Evolutionary conservation across 2,888 invertebrate species (phyloP), one percentile per base, ranked within the genome.

Genomic region (Drosophila gaucha): DNA sequence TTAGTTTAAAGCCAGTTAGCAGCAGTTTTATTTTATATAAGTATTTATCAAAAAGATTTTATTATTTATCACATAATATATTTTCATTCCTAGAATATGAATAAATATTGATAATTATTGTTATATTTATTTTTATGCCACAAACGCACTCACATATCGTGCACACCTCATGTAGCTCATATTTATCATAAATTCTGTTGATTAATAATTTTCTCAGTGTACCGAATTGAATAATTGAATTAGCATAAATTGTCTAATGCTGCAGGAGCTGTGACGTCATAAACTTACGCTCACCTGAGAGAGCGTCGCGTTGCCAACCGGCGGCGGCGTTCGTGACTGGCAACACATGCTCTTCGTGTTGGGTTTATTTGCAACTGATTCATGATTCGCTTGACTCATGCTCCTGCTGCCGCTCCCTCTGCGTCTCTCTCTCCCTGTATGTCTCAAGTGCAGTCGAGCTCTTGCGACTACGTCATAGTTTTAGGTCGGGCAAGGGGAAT

Each of bases 261-360:
- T 16, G n/a, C 26, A 6, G 31, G 1, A 10, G 12, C 5, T 30
- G 30, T 52, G 55, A 69, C 64, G 72, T 68, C 52, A 73, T 12
- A n/a, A 12, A 0, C 43, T 2, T 18, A 8, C 36, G 36, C 47
- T 38, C 30, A 31, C 12, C 2, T 28, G 36, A 31, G 2, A 22
- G 20, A 36, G 33, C 3, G 33, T 8, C 4, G 18, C 33, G 9
- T 22, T 12, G 39, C 20, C 26, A 28, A 24, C 18, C 26, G 35
- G 6, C 12, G n/a, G 0, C 44, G 66, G 74, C 55, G 54, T 55
- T 66, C 70, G 74, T 73, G 74, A 66, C 70, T 43, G n/a, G 6
- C 31, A 50, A 35, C 73, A 62, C 70, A 52, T 20, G 22, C 14
- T n/a, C n/a, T 14, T 22, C 22, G 41, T 28, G 51, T 8, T 6